Conservation (phyloP, 2,888 invertebrate genomes). For the Cheilosia vernalis region DNA sequence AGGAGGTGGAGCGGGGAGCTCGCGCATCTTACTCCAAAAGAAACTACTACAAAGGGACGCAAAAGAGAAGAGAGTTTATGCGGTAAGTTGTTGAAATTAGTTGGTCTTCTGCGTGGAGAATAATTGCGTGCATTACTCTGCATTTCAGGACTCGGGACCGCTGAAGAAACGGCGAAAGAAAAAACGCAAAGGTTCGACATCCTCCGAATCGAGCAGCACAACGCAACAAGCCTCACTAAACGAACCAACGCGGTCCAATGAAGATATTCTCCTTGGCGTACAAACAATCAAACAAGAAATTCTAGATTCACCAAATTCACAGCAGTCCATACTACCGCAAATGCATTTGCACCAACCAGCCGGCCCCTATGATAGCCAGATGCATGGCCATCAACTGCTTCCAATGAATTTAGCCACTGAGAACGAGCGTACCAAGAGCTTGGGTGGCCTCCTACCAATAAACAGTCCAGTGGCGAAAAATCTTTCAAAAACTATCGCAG, state of each 20-base stretch:
- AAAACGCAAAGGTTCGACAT: slow-evolving; percentile 82
- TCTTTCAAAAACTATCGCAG: slow-evolving; percentile 80
- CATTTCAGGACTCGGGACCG: slow-evolving; percentile 81
- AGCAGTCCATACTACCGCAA: slow-evolving; percentile 41
- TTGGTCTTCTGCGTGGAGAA: neutral
- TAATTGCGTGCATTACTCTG: neutral
- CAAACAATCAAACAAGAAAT: slow-evolving; percentile 81
- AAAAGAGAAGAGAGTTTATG: slow-evolving; percentile 85
- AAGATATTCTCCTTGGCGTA: slow-evolving; percentile 41
- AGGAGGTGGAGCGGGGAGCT: slow-evolving; percentile 72
- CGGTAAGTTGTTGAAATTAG: slow-evolving; percentile 78
- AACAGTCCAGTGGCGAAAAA: slow-evolving; percentile 79
- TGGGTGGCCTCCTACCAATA: slow-evolving; percentile 64
- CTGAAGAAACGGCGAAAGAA: slow-evolving; percentile 83
- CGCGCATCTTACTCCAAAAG: slow-evolving; percentile 84
- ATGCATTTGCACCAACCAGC: slow-evolving; percentile 63
- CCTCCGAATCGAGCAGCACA: slow-evolving; percentile 81
- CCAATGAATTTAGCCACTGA: slow-evolving; percentile 82
- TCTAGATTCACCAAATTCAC: slow-evolving; percentile 80
- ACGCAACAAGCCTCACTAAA: slow-evolving; percentile 75
- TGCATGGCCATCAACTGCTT: slow-evolving; percentile 79
- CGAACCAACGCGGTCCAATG: slow-evolving; percentile 51
- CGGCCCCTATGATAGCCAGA: slow-evolving; percentile 71
- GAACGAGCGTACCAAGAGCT: slow-evolving; percentile 73
- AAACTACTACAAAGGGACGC: slow-evolving; percentile 88